Percentiles rank a stretch among this genome's conserved stretches.
phyloP scores from a whole-genome alignment of 37 sponge, comb jelly and placozoan genomes.

The Theonella swinhoei region DNA sequence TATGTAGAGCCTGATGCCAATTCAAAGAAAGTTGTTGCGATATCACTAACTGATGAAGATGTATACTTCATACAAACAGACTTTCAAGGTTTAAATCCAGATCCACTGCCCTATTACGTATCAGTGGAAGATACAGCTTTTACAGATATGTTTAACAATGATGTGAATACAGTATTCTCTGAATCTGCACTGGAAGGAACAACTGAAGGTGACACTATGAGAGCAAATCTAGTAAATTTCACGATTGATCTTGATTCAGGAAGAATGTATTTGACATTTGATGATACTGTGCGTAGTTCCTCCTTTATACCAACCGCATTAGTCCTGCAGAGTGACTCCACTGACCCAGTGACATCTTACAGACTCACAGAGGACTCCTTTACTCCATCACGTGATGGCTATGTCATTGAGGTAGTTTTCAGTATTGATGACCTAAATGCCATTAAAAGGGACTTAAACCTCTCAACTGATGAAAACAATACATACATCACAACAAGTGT shows the following conservation, averaged over 20 bases:
- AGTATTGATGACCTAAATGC: slow-evolving; percentile 78
- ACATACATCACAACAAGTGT: slow-evolving; percentile 57
- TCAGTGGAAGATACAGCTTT: slow-evolving; percentile 69
- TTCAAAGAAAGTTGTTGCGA: slow-evolving; percentile 53
- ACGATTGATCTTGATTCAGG: slow-evolving; percentile 85
- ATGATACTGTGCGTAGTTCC: slow-evolving; percentile 60
- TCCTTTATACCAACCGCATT: slow-evolving; percentile 65
- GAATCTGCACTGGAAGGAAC: slow-evolving; percentile 35
- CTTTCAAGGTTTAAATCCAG: slow-evolving; percentile 3
- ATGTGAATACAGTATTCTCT: slow-evolving; percentile 39
- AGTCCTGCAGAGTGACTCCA: slow-evolving; percentile 36
- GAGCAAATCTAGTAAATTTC: slow-evolving; percentile 46
- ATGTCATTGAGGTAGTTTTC: slow-evolving; percentile 50
- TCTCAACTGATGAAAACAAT: slow-evolving; percentile 67
- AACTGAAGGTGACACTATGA: slow-evolving; percentile 22
- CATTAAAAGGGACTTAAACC: slow-evolving; percentile 65
- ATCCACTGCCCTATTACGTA: slow-evolving; percentile 34
- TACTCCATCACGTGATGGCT: slow-evolving; percentile 60
- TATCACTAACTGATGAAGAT: slow-evolving; percentile 72
- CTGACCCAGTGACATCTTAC: slow-evolving; percentile 20
- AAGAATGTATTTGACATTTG: slow-evolving; percentile 77
- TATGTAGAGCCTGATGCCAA: slow-evolving; percentile 52
- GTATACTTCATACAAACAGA: slow-evolving; percentile 67
- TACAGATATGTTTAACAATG: slow-evolving; percentile 77
- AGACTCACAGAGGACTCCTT: slow-evolving; percentile 61